phyloP scores from a whole-genome alignment of 1,140 invertebrate species.

The Sitobion miscanthi region DNA sequence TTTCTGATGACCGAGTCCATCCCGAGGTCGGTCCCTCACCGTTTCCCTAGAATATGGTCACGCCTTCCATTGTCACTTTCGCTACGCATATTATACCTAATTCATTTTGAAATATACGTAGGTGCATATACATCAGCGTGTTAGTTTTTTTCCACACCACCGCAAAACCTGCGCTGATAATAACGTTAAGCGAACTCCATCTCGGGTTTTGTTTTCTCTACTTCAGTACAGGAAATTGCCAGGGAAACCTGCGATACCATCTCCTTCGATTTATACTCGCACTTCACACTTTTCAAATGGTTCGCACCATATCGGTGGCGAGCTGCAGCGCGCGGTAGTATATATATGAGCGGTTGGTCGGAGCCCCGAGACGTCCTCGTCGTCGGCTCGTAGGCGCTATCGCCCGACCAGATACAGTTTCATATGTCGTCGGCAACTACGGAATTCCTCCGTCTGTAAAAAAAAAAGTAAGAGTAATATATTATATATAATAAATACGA shows the following conservation, averaged over 20 bases:
- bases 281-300: neutral
- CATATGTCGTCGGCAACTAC: neutral
- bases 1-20: neutral
- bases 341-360: too few species aligned
- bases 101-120: too few species aligned
- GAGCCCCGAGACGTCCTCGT: neutral
- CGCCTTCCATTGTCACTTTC: too few species aligned
- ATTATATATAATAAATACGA: slow-evolving; percentile 10
- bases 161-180: neutral
- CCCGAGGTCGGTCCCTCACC: too few species aligned
- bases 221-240: neutral
- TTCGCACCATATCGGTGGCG: neutral
- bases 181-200: neutral
- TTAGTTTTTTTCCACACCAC: neutral
- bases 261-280: slow-evolving; percentile 28
- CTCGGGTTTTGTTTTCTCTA: neutral
- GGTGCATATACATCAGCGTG: neutral
- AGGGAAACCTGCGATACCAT: neutral
- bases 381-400: neutral
- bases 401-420: neutral
- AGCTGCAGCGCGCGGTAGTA: too few species aligned
- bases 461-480: slow-evolving; percentile 10
- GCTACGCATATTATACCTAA: too few species aligned
- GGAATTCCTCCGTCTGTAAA: neutral
- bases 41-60: too few species aligned